phyloP scores from a whole-genome alignment of 2,797 vertebrate species.

The Sebastes iracundus region DNA sequence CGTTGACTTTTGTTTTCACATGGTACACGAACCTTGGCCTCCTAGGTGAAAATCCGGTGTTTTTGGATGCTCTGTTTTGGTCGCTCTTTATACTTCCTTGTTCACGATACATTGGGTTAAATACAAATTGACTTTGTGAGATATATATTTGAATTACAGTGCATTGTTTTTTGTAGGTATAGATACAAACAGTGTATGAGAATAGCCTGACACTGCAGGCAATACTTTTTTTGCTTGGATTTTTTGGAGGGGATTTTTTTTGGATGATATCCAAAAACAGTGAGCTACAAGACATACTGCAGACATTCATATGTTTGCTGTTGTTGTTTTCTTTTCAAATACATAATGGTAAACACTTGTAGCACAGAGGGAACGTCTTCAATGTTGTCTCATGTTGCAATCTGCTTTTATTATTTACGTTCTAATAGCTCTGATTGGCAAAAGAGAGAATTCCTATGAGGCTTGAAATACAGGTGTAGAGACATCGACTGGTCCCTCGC shows the following conservation, averaged over 20 bases:
- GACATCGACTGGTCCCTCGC: constrained; percentile 2
- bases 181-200: background rate
- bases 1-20: rapidly evolving
- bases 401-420: background rate
- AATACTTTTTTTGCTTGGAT: background rate
- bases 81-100: background rate
- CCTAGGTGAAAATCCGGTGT: background rate
- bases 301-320: background rate
- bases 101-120: background rate
- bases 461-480: background rate
- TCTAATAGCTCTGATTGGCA: constrained; percentile 1
- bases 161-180: background rate
- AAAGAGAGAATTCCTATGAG: background rate
- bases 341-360: background rate
- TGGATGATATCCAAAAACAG: background rate
- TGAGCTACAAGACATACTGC: background rate
- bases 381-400: background rate
- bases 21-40: background rate
- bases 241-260: background rate
- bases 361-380: background rate
- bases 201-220: background rate
- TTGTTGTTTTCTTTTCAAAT: background rate
- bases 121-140: no score
- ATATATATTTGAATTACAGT: background rate
- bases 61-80: background rate